phyloP scores from a whole-genome alignment of 2,888 invertebrate species.

The Orgyia antiqua region DNA sequence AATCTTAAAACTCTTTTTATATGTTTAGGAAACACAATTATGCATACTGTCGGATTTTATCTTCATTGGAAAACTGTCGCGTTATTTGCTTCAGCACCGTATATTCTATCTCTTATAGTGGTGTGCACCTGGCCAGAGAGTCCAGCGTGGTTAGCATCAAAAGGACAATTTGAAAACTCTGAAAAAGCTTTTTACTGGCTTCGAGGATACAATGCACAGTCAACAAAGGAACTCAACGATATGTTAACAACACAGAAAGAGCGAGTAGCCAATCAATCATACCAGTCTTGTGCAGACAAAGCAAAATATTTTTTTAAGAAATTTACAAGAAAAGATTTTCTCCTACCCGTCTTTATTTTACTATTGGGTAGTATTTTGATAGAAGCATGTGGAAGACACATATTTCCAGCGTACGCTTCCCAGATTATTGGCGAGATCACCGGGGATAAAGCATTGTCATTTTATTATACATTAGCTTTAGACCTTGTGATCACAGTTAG shows the following conservation, averaged over 20 bases:
- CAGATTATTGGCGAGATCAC: too few relatives aligned
- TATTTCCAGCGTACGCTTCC: too few relatives aligned
- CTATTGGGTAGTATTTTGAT: constrained; percentile 32
- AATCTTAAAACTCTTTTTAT: constrained; percentile 48
- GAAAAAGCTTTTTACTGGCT: constrained; percentile 68
- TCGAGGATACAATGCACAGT: constrained; percentile 49
- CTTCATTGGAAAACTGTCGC: constrained; percentile 41
- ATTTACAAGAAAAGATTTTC: constrained; percentile 42
- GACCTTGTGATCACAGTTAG: constrained; percentile 45
- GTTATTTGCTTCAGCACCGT: constrained; percentile 32
- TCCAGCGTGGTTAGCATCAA: constrained; percentile 76
- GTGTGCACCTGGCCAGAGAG: too few relatives aligned
- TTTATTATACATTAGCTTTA: constrained; percentile 42
- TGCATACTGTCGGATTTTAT: constrained; percentile 36
- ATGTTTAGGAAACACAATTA: constrained; percentile 37
- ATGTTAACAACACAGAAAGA: constrained; percentile 40
- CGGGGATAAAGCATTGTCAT: too few relatives aligned
- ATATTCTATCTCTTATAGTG: constrained; percentile 27
- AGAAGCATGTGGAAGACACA: too few relatives aligned
- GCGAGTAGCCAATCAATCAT: constrained; percentile 11
- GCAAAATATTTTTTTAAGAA: constrained; percentile 30
- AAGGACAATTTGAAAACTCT: constrained; percentile 59
- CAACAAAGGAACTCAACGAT: constrained; percentile 34
- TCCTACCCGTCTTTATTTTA: constrained; percentile 41
- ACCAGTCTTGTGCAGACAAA: constrained; percentile 15